phyloP scores from a whole-genome alignment of 1,140 invertebrate species.

The Drosophila varians region DNA sequence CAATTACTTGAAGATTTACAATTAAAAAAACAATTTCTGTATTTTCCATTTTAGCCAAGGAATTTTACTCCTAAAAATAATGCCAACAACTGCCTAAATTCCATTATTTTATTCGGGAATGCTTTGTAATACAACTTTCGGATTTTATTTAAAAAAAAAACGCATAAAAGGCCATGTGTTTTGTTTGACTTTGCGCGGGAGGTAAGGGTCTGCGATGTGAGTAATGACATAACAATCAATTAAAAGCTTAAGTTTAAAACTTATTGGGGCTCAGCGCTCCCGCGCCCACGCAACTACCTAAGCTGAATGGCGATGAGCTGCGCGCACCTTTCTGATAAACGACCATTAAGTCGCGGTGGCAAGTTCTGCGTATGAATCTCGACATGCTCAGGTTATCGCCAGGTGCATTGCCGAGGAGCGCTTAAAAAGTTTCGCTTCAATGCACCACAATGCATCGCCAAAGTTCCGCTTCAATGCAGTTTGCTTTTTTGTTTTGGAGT shows the following conservation, averaged over 20 bases:
- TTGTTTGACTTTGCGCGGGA: neutral
- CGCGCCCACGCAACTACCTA: constrained; percentile 4
- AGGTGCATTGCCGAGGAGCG: constrained; percentile 39
- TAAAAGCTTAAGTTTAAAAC: no score
- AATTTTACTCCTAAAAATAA: no score
- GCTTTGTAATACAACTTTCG: neutral
- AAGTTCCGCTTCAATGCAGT: constrained; percentile 41
- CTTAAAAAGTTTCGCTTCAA: constrained; percentile 29
- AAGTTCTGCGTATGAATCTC: constrained; percentile 36
- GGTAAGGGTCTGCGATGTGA: constrained; percentile 4
- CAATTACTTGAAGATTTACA: neutral
- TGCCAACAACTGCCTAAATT: neutral
- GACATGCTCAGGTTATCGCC: constrained; percentile 43
- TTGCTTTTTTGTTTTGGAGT: constrained; percentile 30
- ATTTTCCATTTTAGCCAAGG: neutral
- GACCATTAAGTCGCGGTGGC: constrained; percentile 27
- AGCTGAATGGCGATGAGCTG: constrained; percentile 14
- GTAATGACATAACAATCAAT: constrained; percentile 66
- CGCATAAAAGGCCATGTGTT: neutral
- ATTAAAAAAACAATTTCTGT: neutral
- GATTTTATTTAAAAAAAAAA: neutral
- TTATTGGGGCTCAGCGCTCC: constrained; percentile 30
- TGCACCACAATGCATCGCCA: constrained; percentile 14
- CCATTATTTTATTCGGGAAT: neutral
- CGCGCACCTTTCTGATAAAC: constrained; percentile 49